Conservation (phyloP, 2,888 invertebrate genomes). For the Anagyrus pseudococci region DNA sequence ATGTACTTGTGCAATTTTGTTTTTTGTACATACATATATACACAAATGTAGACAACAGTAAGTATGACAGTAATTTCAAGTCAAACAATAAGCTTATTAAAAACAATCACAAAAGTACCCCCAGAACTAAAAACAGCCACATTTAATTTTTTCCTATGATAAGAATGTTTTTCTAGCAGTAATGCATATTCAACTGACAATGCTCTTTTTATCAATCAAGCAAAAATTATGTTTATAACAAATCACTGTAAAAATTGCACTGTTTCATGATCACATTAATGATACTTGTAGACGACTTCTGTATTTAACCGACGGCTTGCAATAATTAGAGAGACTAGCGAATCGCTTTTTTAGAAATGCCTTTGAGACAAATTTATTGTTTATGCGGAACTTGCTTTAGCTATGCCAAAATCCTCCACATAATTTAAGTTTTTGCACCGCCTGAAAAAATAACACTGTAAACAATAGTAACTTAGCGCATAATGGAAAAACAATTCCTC, state of each 20-base stretch:
- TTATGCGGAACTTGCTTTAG: slow-evolving; percentile 21
- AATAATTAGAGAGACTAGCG: slow-evolving; percentile 26
- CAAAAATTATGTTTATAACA: slow-evolving; percentile 15
- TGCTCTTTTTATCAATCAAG: slow-evolving; percentile 4
- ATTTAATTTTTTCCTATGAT: no score
- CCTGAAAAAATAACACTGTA: slow-evolving; percentile 10
- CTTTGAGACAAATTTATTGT: slow-evolving; percentile 16
- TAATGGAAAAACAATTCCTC: slow-evolving; percentile 28
- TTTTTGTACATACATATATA: slow-evolving; percentile 31
- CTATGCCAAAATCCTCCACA: slow-evolving; percentile 10
- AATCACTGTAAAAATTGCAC: slow-evolving; percentile 12
- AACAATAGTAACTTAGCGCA: no score
- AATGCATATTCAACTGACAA: no score
- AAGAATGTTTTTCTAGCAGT: no score
- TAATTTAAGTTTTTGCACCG: slow-evolving; percentile 7
- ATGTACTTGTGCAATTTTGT: slow-evolving; percentile 17
- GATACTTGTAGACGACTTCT: neutral
- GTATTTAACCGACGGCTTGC: slow-evolving; percentile 23
- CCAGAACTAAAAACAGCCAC: no score
- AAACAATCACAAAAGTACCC: neutral
- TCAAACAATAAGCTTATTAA: neutral
- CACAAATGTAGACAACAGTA: slow-evolving; percentile 20
- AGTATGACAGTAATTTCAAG: slow-evolving; percentile 35
- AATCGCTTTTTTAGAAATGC: slow-evolving; percentile 28
- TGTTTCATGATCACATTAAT: slow-evolving; percentile 9